Percentiles rank a stretch among this genome's conserved stretches.
Conservation (phyloP, 2,888 invertebrate genomes). For the Dorcus hopei region DNA sequence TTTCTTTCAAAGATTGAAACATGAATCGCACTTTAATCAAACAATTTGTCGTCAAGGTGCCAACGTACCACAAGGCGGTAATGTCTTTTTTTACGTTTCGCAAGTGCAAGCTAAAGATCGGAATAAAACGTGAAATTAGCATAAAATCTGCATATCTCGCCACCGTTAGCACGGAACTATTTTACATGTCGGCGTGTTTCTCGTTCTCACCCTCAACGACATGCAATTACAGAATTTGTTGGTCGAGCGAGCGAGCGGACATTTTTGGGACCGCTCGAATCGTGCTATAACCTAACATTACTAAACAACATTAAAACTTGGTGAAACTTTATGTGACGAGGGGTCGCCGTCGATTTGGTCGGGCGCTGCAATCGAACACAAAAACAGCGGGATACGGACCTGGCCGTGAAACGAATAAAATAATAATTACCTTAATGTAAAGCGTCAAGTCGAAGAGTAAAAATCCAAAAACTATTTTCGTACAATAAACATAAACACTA, state of each 20-base stretch:
- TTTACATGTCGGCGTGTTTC: conserved; percentile 25
- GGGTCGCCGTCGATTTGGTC: neutral
- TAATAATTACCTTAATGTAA: conserved; percentile 24
- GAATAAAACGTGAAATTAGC: conserved; percentile 21
- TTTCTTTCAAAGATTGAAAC: no score
- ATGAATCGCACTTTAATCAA: no score
- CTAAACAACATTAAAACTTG: conserved; percentile 28
- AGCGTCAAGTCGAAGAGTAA: conserved; percentile 26
- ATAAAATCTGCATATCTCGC: conserved; percentile 22
- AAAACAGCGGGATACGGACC: neutral
- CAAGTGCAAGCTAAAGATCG: neutral
- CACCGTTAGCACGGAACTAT: conserved; percentile 23
- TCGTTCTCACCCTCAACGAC: conserved; percentile 24
- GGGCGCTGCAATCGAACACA: neutral
- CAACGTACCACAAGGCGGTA: no score
- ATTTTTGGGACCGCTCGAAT: conserved; percentile 17
- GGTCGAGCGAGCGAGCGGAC: conserved; percentile 5
- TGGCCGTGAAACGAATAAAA: conserved; percentile 4
- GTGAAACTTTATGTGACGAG: conserved; percentile 18
- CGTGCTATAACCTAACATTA: conserved; percentile 28
- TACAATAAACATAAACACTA: conserved; percentile 33
- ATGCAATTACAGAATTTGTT: conserved; percentile 23
- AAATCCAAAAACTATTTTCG: conserved; percentile 35
- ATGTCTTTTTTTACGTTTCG: no score
- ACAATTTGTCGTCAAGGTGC: no score